phyloP scores from a whole-genome alignment of 2,797 vertebrate species.

The Hippopotamyrus pictus region DNA sequence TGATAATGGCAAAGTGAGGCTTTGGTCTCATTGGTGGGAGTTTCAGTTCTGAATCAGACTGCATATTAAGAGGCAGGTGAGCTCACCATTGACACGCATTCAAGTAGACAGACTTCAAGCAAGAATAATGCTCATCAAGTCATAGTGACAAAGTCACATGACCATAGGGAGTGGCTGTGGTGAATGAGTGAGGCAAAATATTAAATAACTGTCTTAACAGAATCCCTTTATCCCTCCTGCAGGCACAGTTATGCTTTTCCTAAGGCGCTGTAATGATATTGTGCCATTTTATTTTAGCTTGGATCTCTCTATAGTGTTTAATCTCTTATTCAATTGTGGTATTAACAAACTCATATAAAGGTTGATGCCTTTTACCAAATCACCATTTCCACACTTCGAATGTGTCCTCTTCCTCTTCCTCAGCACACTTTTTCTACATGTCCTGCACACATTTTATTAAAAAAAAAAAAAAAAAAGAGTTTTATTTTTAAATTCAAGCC shows the following conservation, averaged over 20 bases:
- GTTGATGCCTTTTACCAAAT: neutral
- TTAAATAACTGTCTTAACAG: neutral
- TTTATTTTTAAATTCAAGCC: neutral
- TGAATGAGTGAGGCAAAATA: neutral
- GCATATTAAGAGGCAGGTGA: neutral
- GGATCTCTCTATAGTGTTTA: neutral
- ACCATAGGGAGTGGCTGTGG: neutral
- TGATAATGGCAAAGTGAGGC: neutral
- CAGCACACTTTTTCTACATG: neutral
- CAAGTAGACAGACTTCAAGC: constrained; percentile 21
- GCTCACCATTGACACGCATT: constrained; percentile 11
- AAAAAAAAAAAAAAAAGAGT: neutral
- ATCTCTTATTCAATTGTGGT: neutral
- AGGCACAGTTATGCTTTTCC: neutral
- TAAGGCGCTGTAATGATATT: neutral
- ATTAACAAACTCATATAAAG: neutral
- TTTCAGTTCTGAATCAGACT: neutral
- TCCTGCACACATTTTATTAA: neutral
- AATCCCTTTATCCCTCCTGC: neutral
- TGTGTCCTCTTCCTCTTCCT: neutral
- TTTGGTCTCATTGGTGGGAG: neutral
- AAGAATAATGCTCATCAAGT: constrained; percentile 6
- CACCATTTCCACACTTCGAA: neutral
- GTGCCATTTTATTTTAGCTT: neutral
- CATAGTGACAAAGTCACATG: neutral